phyloP scores from a whole-genome alignment of 1,140 invertebrate genomes.

The Drosophila repletoides region DNA sequence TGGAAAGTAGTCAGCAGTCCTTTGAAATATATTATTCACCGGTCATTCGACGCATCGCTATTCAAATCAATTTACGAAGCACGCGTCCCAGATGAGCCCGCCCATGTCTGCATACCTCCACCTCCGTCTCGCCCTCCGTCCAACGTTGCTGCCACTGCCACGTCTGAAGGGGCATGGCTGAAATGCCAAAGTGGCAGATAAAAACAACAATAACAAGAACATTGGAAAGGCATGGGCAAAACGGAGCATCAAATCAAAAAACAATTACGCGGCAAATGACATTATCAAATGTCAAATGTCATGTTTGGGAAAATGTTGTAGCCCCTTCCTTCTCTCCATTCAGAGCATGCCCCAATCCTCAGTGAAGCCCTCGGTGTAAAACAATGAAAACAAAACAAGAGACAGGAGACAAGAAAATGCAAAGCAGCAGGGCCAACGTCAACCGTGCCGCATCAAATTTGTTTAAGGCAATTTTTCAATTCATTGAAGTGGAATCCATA shows the following conservation, averaged over 20 bases:
- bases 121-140: background rate
- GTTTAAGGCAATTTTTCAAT: slow-evolving; percentile 80
- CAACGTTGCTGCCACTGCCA: background rate
- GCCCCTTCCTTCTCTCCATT: background rate
- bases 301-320: slow-evolving; percentile 55
- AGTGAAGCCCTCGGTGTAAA: slow-evolving; percentile 3
- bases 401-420: slow-evolving; percentile 48
- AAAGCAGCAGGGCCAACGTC: slow-evolving; percentile 50
- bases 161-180: background rate
- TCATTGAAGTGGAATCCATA: slow-evolving; percentile 80
- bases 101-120: background rate
- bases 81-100: background rate
- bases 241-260: slow-evolving; percentile 72
- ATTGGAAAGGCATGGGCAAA: background rate
- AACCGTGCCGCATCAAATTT: slow-evolving; percentile 63
- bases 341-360: slow-evolving; percentile 16
- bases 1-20: too few relatives aligned
- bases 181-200: slow-evolving; percentile 48
- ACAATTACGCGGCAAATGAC: slow-evolving; percentile 80
- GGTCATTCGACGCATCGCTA: slow-evolving; percentile 4
- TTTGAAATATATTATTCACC: background rate
- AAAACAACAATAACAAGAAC: slow-evolving; percentile 38
- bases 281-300: slow-evolving; percentile 81
- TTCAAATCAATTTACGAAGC: slow-evolving; percentile 30
- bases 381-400: slow-evolving; percentile 1